Evolutionary conservation across 2,797 vertebrate species (phyloP).

Genomic region (Anniella stebbinsi): DNA sequence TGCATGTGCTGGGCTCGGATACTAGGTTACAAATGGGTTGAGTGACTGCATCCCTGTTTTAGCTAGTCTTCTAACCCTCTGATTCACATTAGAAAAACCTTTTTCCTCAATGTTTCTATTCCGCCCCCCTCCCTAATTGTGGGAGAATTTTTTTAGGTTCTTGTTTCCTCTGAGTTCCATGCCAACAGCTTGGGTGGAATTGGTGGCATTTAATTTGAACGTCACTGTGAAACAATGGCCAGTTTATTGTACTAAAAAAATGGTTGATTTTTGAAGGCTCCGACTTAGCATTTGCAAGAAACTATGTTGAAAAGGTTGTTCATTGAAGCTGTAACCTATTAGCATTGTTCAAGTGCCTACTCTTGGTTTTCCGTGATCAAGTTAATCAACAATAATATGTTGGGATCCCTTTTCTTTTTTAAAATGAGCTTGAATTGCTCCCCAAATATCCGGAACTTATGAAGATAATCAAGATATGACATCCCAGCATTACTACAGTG

Average conservation of each 20-base stretch:
- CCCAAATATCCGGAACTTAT: slow-evolving; percentile 35
- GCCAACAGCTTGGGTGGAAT: slow-evolving; percentile 18
- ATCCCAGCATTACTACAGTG: background rate
- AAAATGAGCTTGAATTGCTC: slow-evolving; percentile 6
- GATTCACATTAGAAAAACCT: background rate
- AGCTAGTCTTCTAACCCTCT: slow-evolving; percentile 11
- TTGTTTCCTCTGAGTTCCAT: slow-evolving; percentile 47
- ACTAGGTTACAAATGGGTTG: slow-evolving; percentile 54
- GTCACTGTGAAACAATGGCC: background rate
- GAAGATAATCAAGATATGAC: background rate
- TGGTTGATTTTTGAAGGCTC: background rate
- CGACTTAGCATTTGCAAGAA: slow-evolving; percentile 22
- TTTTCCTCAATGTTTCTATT: background rate
- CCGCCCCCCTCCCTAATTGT: background rate
- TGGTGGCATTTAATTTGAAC: background rate
- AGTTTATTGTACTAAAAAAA: slow-evolving; percentile 21
- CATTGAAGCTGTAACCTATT: slow-evolving; percentile 55
- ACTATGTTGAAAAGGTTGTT: slow-evolving; percentile 58
- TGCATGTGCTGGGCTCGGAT: slow-evolving; percentile 78
- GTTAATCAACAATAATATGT: background rate
- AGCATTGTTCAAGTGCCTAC: slow-evolving; percentile 7
- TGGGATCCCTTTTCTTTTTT: background rate
- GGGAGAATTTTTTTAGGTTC: slow-evolving; percentile 15
- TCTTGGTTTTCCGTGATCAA: background rate
- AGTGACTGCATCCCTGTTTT: slow-evolving; percentile 49